Base-by-base conservation (phyloP, 2,797 vertebrate species). In the Thaleichthys pacificus region DNA sequence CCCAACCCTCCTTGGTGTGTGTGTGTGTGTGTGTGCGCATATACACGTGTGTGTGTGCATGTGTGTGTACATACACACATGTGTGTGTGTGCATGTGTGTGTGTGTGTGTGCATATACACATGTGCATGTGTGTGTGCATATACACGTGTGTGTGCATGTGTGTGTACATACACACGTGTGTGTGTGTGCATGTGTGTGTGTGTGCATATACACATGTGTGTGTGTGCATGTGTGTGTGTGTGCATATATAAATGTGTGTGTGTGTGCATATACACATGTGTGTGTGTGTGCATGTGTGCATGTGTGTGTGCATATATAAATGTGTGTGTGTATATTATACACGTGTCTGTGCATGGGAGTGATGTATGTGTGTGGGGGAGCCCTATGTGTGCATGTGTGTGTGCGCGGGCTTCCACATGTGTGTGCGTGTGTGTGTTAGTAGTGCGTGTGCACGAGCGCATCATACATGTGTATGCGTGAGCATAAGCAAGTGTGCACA, bases 1-100 rank as follows among this genome's bases (percentile, higher is more conserved):
- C 84, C 88, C 88, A 86, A 70, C 71, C 82, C 76, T 63, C 67
- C 24, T 77, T 3, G 77, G 66, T 73, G 61, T 68, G 75, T 74
- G 77, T 73, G 75, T 74, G 76, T 71, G 73, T 42, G 19, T 47
- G 42, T 47, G 56, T 68, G 80, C 49, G 72, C n/a, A n/a, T n/a
- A n/a, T n/a, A n/a, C n/a, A n/a, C n/a, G 38, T 42, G 74, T 67
- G 63, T 71, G 49, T 68, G 38, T 28, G 61, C 12, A 28, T 57
- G 26, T 68, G 67, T 57, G 49, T 17, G 17, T 62, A 49, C 54
- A 32, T 68, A n/a, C n/a, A n/a, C n/a, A n/a, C n/a, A 47, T 14
- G 24, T 54, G 32, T 32, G 26, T 26, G 26, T 63, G 30, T 3
- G 30, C 19, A 66, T 80, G 3, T 26, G 26, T 26, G 26, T 47